These are phyloP conservation scores for Ivindomyrus marchei DNA, from an alignment of 2,113 vertebrate species.

Conservation along the genomic window DNA sequence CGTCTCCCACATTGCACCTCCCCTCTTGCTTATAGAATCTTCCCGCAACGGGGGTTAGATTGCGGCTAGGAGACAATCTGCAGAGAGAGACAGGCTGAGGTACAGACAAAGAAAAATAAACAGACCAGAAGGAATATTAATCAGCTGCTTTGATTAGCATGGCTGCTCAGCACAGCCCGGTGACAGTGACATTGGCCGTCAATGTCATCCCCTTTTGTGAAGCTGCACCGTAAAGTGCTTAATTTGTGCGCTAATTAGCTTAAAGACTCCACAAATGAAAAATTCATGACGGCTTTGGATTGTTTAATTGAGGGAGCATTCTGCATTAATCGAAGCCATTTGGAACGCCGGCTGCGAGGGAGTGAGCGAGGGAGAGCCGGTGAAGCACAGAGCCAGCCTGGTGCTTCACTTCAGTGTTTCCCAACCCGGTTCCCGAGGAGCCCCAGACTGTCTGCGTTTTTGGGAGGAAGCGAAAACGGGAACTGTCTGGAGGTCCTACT, in stretches of 20 bases:
- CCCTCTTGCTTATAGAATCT: neutral
- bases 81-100: slow-evolving; percentile 32
- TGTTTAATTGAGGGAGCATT: slow-evolving; percentile 77
- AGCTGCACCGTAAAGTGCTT: slow-evolving; percentile 74
- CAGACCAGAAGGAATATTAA: slow-evolving; percentile 68
- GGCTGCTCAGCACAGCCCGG: slow-evolving; percentile 65
- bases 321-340: slow-evolving; percentile 80
- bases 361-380: neutral
- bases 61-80: neutral
- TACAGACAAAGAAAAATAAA: slow-evolving; percentile 33
- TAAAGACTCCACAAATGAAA: slow-evolving; percentile 82
- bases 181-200: slow-evolving; percentile 81
- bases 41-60: neutral
- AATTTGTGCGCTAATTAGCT: slow-evolving; percentile 81
- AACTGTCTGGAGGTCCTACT: neutral
- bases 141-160: slow-evolving; percentile 67
- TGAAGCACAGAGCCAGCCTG: neutral
- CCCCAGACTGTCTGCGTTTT: neutral
- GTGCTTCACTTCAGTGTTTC: neutral
- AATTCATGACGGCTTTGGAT: slow-evolving; percentile 82
- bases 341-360: slow-evolving; percentile 58
- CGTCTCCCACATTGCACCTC: neutral
- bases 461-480: neutral
- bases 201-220: slow-evolving; percentile 67
- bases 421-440: neutral